A percentile compares a stretch with the other conserved stretches of the same genome.
Conservation (phyloP, 2,113 vertebrate genomes). For the Gadus macrocephalus region DNA sequence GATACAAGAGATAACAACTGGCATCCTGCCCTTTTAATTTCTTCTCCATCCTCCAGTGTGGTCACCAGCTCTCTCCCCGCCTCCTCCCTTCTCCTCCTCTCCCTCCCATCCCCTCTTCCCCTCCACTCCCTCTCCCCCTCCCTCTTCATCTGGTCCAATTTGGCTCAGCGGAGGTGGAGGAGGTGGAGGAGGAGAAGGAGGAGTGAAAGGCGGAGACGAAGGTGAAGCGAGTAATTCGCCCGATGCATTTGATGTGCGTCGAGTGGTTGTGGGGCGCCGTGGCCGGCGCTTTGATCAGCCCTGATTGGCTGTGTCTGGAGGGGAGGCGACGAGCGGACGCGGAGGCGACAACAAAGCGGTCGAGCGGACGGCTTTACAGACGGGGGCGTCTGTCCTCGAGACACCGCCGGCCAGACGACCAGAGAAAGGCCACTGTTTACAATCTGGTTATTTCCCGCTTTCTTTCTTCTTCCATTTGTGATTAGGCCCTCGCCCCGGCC, state of each 20-base stretch:
- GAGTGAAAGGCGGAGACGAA: slow-evolving; percentile 46
- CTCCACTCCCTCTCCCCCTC: neutral
- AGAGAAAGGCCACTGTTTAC: slow-evolving; percentile 31
- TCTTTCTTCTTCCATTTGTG: too few species aligned
- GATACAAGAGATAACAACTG: slow-evolving; percentile 28
- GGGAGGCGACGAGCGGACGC: slow-evolving; percentile 35
- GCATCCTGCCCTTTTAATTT: slow-evolving; percentile 25
- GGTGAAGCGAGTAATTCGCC: slow-evolving; percentile 54
- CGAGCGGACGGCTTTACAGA: slow-evolving; percentile 7
- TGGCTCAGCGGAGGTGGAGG: slow-evolving; percentile 28
- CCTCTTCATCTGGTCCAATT: slow-evolving; percentile 61
- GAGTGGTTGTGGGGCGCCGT: slow-evolving; percentile 57
- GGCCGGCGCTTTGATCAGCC: slow-evolving; percentile 64
- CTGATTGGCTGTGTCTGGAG: slow-evolving; percentile 51
- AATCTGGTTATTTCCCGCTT: slow-evolving; percentile 22
- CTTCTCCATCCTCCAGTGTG: neutral
- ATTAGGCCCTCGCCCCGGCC: too few species aligned
- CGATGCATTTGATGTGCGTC: slow-evolving; percentile 65
- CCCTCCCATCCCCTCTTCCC: too few species aligned
- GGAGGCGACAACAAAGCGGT: slow-evolving; percentile 36
- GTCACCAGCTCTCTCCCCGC: neutral
- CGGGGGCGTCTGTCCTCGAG: slow-evolving; percentile 32
- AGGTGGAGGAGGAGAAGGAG: slow-evolving; percentile 49
- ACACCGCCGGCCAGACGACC: slow-evolving; percentile 37
- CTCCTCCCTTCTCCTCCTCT: neutral